Conservation (phyloP, 2,888 invertebrate genomes). For the Harpalus rubripes region DNA sequence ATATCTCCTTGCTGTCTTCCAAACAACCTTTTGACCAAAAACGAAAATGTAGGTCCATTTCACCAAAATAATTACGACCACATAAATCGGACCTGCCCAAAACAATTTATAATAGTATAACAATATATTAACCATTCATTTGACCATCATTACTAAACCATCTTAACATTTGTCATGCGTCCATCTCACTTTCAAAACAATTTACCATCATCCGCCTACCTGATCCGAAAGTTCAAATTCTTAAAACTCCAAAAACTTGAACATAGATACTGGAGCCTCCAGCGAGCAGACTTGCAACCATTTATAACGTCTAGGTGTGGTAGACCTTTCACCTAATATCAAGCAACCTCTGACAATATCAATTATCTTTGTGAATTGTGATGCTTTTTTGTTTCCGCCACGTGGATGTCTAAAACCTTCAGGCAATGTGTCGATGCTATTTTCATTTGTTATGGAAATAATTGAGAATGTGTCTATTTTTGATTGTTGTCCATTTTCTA, state of each 20-base stretch:
- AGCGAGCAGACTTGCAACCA: neutral
- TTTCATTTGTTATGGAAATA: constrained; percentile 3
- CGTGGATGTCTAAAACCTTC: neutral
- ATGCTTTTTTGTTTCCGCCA: constrained; percentile 12
- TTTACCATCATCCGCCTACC: neutral
- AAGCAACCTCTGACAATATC: neutral
- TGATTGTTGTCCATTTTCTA: neutral
- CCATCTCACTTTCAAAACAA: neutral
- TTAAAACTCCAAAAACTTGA: neutral
- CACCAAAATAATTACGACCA: neutral
- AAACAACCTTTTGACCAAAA: neutral
- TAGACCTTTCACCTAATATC: constrained; percentile 62
- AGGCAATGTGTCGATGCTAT: neutral
- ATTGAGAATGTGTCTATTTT: neutral
- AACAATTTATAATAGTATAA: neutral
- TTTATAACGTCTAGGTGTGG: constrained; percentile 51
- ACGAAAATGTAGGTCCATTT: neutral
- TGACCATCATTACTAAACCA: neutral
- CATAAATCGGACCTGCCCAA: neutral
- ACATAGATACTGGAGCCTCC: neutral
- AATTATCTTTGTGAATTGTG: neutral
- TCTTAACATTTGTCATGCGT: neutral
- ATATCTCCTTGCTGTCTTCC: too few relatives aligned
- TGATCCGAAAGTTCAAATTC: constrained; percentile 1
- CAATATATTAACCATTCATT: neutral